Evolutionary conservation across 2,888 invertebrate genomes (phyloP).

Genomic region (Rapana venosa): DNA sequence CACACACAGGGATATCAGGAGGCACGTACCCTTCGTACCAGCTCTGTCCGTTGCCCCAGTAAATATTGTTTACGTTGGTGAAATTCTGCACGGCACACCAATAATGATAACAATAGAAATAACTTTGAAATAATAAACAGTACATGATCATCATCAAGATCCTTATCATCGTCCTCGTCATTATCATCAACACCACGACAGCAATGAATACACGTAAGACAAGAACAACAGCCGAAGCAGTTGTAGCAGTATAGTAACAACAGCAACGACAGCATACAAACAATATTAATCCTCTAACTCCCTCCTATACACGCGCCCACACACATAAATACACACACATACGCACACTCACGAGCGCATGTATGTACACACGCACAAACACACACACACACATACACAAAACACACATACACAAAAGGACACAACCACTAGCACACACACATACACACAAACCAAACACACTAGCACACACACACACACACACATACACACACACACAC

Average conservation of each 20-base stretch:
- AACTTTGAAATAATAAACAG: not conserved
- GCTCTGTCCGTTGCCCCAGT: slow-evolving; percentile 67
- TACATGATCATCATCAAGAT: too few relatives aligned
- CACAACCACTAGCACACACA: too few relatives aligned
- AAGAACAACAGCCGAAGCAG: too few relatives aligned
- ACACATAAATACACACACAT: not conserved
- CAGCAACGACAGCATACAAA: too few relatives aligned
- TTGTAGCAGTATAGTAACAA: too few relatives aligned
- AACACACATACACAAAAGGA: too few relatives aligned
- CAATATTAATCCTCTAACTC: too few relatives aligned
- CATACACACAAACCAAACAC: not conserved
- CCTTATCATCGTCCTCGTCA: too few relatives aligned
- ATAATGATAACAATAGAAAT: not conserved
- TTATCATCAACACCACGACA: too few relatives aligned
- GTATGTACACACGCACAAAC: not conserved
- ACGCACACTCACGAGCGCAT: too few relatives aligned
- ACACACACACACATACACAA: not conserved
- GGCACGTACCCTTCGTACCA: slow-evolving; percentile 58
- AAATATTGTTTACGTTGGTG: slow-evolving; percentile 31
- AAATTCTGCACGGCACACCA: not conserved
- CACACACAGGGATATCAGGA: slow-evolving; percentile 66
- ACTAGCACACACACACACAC: not conserved
- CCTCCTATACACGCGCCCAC: not conserved
- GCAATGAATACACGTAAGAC: too few relatives aligned
- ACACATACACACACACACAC: slow-evolving; percentile 27